Conservation (phyloP, 2,888 invertebrate species). For the Herminia tarsipennalis region DNA sequence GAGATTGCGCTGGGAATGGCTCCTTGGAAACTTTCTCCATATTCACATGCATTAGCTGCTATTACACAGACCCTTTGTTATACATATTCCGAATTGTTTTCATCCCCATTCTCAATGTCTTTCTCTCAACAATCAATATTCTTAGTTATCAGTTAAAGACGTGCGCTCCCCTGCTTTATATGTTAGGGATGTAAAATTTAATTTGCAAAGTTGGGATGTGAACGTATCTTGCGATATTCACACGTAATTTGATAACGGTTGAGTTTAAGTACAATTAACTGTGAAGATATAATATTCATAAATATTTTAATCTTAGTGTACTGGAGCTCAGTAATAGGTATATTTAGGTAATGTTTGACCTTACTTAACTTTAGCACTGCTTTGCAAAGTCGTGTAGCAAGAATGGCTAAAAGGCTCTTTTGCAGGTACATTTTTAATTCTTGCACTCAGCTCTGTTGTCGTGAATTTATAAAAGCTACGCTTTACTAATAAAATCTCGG, state of each 20-base stretch:
- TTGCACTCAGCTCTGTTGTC: no score
- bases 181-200: constrained; percentile 21
- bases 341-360: no score
- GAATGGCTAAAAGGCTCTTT: no score
- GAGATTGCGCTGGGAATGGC: constrained; percentile 73
- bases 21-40: constrained; percentile 72
- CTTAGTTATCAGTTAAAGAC: constrained; percentile 40
- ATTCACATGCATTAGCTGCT: constrained; percentile 74
- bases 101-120: constrained; percentile 53
- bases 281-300: no score
- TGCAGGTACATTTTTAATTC: no score
- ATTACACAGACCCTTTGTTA: constrained; percentile 68
- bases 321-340: no score
- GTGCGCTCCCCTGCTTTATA: neutral
- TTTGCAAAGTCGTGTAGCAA: no score
- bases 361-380: no score
- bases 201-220: constrained; percentile 33
- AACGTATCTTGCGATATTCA: constrained; percentile 26
- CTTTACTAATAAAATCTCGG: no score
- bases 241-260: constrained; percentile 33
- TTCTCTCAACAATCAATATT: constrained; percentile 49
- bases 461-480: no score
- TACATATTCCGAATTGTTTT: constrained; percentile 54
- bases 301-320: no score
- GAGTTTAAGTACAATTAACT: constrained; percentile 15